Evolutionary conservation across 1,140 invertebrate species (phyloP), one percentile per base, ranked within the genome.

Genomic region (Antheraea mylitta): DNA sequence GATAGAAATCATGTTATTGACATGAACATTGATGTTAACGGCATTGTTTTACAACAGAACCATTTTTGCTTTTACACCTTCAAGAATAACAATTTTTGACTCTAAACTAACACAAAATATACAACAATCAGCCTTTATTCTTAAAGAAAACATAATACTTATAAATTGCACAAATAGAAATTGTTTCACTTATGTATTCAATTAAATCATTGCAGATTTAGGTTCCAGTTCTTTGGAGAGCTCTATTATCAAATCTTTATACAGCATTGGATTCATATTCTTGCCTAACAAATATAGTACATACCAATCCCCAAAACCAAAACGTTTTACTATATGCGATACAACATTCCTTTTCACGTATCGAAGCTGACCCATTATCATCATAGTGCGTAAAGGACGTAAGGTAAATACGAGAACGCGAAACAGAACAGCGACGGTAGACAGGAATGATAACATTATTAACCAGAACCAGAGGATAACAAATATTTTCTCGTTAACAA

Each of bases 381-480:
- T 85, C 71, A 93, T 91, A 60, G 92, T 85, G 38, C 94, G 89
- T 18, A 94, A 77, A 53, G 89, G 91, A 0, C 90, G 83, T 62
- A 90, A 82, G n/a, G 82, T 86, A 37, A 95, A 81, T 11, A 94
- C 84, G 16, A 93, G 66, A 3, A 94, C 67, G 66, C 93, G 92
- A 80, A 96, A 97, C 1, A 96, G 71, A 0, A 97, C 81, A 58
- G 94, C 94, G 4, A 96, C 71, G 19, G 91, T 91, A 0, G 96
- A 94, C 8, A 97, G 65, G 18, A 94, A 76, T 13, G 94, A 91
- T 42, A 97, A 87, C 30, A 96, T 82, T 45, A 96, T 93, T 64
- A 97, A 95, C 97, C 97, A 98, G 82, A 97, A 95, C 96, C 96
- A 97, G 0, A 97, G 82, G 63, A 97, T 94, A 11, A 95, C 92